Conservation (phyloP, 2,113 vertebrate genomes). For the Colaptes auratus region DNA sequence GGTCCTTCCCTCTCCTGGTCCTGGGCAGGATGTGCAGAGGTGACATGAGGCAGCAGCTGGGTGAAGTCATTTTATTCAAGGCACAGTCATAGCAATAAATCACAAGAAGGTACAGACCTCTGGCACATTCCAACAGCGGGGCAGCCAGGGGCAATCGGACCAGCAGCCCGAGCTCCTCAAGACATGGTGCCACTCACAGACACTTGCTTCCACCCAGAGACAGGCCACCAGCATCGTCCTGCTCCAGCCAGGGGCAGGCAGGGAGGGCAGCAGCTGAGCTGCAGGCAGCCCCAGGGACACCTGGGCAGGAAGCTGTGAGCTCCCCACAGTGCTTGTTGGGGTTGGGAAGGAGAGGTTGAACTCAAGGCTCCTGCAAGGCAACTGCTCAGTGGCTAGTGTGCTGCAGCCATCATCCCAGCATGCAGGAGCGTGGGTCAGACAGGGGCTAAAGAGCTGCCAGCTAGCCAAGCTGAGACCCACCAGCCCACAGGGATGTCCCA, state of each 20-base stretch:
- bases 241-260: background rate
- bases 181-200: conserved; percentile 57
- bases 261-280: background rate
- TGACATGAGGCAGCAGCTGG: background rate
- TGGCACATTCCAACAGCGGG: conserved; percentile 76
- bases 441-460: accelerated
- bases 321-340: background rate
- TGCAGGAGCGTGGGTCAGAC: accelerated
- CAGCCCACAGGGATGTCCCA: background rate
- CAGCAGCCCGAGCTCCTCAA: conserved; percentile 6
- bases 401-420: accelerated
- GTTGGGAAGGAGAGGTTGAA: background rate
- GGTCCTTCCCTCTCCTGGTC: too few relatives aligned
- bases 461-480: background rate
- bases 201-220: conserved; percentile 62
- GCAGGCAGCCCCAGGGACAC: accelerated
- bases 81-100: conserved; percentile 78
- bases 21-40: accelerated
- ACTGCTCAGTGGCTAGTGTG: accelerated
- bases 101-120: conserved; percentile 76
- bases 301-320: background rate
- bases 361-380: background rate
- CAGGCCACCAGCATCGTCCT: background rate
- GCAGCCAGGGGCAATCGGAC: conserved; percentile 48
- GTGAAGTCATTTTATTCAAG: conserved; percentile 81